Base-by-base conservation (phyloP, 2,113 vertebrate species). In the Pseudolaguvia tuberculata region DNA sequence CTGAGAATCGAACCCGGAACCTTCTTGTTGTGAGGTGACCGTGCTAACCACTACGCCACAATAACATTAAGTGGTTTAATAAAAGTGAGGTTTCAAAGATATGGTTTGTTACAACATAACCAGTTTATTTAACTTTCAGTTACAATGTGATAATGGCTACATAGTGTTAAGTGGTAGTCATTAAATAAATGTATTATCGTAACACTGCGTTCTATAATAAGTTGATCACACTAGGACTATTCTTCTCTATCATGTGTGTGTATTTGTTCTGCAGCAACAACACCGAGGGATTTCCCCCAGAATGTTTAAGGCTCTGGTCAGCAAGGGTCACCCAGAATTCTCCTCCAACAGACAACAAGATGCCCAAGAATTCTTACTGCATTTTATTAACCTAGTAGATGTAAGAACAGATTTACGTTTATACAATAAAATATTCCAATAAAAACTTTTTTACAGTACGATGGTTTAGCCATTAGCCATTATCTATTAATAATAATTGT, bases 301-400 rank as follows among this genome's bases (percentile, higher is more conserved):
- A 66, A 99, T 99, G 97, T 91, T 98, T 78, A 99, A 99, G 78
- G 87, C 95, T 50, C 90, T 97, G 76, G 90, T 95, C 79, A 95
- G 95, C 84, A 94, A 92, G 85, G 95, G 90, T 45, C 95, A 98
- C 79, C 91, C 93, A 0, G 97, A 99, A 85, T 98, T 98, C 85
- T 96, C 94, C 31, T 98, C 97, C 10, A 96, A 90, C 15, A 91
- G 97, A 83, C 97, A 99, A 79, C 97, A 99, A 79, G 97, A 99
- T 0, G 94, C 94, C 23, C 93, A 95, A 1, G 96, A 99, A 72
- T 95, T 98, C 85, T 90, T 99, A 77, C 67, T 95, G 75, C 95
- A 99, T 79, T 82, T 99, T 56, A 91, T 98, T 83, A 97, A 94
- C 85, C 87, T 93, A 25, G 93, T 96, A 68, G 95, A 98, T 92